phyloP scores from a whole-genome alignment of 2,797 vertebrate genomes.

The Rallus crepitans region DNA sequence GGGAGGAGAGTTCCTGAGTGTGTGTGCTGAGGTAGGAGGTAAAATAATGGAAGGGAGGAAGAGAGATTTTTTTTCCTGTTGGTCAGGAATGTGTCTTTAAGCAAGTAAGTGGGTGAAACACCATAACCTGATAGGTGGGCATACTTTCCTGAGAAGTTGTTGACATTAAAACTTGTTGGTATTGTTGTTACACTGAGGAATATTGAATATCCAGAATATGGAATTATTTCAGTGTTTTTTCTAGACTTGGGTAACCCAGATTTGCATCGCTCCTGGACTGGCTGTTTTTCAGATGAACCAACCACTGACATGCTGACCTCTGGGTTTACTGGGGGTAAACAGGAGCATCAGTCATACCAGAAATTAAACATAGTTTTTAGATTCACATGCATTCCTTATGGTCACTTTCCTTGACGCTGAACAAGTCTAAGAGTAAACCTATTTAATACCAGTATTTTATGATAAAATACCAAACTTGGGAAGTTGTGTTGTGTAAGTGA shows the following conservation, averaged over 20 bases:
- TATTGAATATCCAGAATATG: neutral
- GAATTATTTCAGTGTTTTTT: neutral
- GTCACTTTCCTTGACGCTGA: neutral
- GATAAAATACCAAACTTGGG: neutral
- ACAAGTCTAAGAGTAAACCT: neutral
- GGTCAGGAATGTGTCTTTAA: neutral
- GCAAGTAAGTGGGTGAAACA: neutral
- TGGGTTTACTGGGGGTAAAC: neutral
- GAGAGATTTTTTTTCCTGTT: neutral
- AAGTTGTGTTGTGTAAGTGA: neutral
- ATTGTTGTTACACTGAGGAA: neutral
- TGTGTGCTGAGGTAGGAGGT: neutral
- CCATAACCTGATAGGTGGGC: neutral
- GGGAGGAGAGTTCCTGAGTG: neutral
- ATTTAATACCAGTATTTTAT: neutral
- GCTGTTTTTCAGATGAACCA: neutral
- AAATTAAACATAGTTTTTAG: neutral
- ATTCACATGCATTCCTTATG: neutral
- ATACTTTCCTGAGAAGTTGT: neutral
- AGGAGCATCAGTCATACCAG: neutral
- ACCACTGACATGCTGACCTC: neutral
- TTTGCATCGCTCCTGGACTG: neutral
- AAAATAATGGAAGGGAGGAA: neutral
- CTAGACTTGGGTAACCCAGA: neutral
- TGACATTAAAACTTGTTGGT: neutral